phyloP scores from a whole-genome alignment of 2,797 vertebrate species.

The Sebastes trivittatus region DNA sequence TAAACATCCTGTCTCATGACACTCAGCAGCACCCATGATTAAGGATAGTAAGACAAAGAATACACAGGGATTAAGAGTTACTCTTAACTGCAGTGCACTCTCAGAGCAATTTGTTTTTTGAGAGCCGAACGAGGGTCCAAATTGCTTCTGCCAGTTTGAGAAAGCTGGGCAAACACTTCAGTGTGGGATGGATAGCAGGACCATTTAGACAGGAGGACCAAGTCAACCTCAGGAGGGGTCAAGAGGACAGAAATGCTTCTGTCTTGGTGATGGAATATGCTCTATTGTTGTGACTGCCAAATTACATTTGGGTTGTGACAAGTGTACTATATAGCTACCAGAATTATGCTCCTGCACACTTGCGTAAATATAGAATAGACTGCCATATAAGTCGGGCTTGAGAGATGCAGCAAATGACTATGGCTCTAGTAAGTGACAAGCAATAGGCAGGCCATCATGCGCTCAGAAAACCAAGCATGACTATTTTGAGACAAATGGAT shows the following conservation, averaged over 20 bases:
- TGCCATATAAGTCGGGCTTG: not conserved
- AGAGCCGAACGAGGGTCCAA: not conserved
- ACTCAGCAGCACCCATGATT: not conserved
- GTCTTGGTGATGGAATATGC: not conserved
- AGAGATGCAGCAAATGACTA: not conserved
- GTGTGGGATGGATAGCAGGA: slow-evolving; percentile 7
- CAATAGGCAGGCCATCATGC: not conserved
- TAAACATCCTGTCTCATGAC: slow-evolving; percentile 65
- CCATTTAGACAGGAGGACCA: not conserved
- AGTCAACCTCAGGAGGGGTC: not conserved
- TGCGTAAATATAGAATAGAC: slow-evolving; percentile 2
- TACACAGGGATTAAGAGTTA: not conserved
- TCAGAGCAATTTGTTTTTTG: not conserved
- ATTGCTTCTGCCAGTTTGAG: not conserved
- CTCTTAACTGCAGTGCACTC: not conserved
- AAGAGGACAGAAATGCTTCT: not conserved
- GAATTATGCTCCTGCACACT: not conserved
- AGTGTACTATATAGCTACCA: not conserved
- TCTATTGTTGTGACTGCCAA: not conserved
- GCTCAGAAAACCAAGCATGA: not conserved
- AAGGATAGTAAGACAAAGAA: not conserved
- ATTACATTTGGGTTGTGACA: slow-evolving; percentile 3
- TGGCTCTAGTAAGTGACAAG: not conserved
- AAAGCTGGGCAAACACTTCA: not conserved
- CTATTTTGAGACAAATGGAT: slow-evolving; percentile 8